Evolutionary conservation across 1,140 invertebrate genomes (phyloP).

Genomic region (Hyphantria cunea): DNA sequence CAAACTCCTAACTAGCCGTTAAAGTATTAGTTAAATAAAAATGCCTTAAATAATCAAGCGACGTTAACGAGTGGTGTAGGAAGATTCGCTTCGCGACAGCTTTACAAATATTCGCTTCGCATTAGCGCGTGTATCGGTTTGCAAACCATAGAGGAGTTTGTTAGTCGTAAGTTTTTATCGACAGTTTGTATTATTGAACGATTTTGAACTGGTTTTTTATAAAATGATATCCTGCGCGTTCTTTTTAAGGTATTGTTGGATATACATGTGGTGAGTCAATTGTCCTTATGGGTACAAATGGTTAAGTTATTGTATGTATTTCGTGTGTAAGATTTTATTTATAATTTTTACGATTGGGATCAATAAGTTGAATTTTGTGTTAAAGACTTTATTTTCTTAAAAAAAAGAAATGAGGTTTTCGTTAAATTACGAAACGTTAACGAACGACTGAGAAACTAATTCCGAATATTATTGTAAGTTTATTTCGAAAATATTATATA

Average conservation of each 20-base stretch:
- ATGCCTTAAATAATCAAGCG: slow-evolving; percentile 63
- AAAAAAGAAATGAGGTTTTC: slow-evolving; percentile 73
- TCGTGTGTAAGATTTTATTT: slow-evolving; percentile 64
- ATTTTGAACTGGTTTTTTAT: slow-evolving; percentile 68
- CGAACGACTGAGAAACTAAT: slow-evolving; percentile 80
- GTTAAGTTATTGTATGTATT: slow-evolving; percentile 63
- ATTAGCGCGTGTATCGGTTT: slow-evolving; percentile 48
- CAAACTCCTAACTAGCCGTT: slow-evolving; percentile 55
- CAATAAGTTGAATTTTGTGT: slow-evolving; percentile 75
- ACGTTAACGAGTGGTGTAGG: slow-evolving; percentile 30
- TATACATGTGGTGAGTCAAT: slow-evolving; percentile 62
- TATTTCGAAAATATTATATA: slow-evolving; percentile 57
- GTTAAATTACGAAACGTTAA: slow-evolving; percentile 64
- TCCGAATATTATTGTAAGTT: slow-evolving; percentile 76
- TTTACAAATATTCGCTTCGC: slow-evolving; percentile 62
- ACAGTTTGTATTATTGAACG: slow-evolving; percentile 74
- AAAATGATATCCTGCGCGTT: slow-evolving; percentile 75
- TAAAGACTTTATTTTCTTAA: slow-evolving; percentile 75
- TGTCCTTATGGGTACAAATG: slow-evolving; percentile 74
- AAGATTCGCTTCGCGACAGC: slow-evolving; percentile 53
- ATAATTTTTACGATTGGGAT: slow-evolving; percentile 74
- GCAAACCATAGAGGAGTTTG: slow-evolving; percentile 60
- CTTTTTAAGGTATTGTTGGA: slow-evolving; percentile 50
- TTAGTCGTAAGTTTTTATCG: slow-evolving; percentile 78
- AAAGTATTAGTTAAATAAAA: slow-evolving; percentile 60